phyloP scores from a whole-genome alignment of 2,113 vertebrate genomes.

The Myiagra hebetior region DNA sequence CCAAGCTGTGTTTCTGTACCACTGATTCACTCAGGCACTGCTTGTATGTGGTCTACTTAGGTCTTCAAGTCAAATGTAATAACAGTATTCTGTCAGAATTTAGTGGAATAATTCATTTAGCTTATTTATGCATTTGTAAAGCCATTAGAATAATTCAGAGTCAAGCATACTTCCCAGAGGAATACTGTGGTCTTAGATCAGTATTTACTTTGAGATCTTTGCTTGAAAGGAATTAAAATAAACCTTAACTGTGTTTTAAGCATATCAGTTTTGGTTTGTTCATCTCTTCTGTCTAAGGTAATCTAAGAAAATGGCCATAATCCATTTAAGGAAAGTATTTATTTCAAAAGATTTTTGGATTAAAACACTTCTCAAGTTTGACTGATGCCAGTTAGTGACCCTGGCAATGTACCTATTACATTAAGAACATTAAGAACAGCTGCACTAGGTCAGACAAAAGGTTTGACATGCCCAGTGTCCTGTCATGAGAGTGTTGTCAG shows the following conservation, averaged over 20 bases:
- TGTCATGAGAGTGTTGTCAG: not conserved
- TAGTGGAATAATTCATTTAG: not conserved
- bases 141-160: not conserved
- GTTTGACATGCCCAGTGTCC: not conserved
- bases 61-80: not conserved
- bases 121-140: not conserved
- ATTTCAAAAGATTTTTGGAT: not conserved
- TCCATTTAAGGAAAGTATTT: not conserved
- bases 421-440: not conserved
- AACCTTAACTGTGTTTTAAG: not conserved
- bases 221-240: conserved; percentile 9
- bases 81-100: not conserved
- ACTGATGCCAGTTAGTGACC: not conserved
- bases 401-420: not conserved
- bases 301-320: not conserved
- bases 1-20: not conserved
- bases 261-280: not conserved
- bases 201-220: conserved; percentile 12
- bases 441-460: not conserved
- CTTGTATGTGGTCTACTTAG: not conserved
- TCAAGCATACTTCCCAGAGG: not conserved
- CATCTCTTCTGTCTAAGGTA: not conserved
- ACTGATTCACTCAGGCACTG: not conserved
- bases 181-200: not conserved
- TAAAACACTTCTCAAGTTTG: not conserved